phyloP scores from a whole-genome alignment of 2,113 vertebrate species.

The Danio rerio region DNA sequence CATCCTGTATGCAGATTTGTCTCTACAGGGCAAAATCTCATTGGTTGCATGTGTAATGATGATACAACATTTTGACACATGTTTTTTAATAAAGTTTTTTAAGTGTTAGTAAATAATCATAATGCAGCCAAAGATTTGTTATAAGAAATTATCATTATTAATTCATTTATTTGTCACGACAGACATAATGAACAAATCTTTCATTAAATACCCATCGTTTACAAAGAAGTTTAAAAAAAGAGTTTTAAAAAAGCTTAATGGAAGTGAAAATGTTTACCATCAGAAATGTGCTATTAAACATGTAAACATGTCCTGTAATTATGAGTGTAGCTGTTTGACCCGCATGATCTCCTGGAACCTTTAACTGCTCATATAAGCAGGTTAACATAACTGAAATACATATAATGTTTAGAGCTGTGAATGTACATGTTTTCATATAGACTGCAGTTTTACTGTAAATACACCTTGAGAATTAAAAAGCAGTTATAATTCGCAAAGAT shows the following conservation, averaged over 20 bases:
- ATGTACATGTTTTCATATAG: too few relatives aligned
- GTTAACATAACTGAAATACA: neutral
- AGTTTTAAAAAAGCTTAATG: neutral
- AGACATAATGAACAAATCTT: neutral
- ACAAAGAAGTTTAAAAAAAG: neutral
- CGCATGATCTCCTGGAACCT: neutral
- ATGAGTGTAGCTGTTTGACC: neutral
- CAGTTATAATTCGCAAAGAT: neutral
- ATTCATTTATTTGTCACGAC: neutral
- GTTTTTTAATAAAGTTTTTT: too few relatives aligned
- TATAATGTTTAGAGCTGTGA: neutral
- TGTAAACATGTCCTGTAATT: neutral
- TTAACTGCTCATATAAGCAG: neutral
- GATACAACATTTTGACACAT: neutral
- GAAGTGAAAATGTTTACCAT: neutral
- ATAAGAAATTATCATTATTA: neutral
- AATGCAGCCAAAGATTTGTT: neutral
- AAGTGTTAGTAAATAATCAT: neutral
- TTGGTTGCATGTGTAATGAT: conserved; percentile 24
- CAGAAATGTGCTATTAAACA: neutral
- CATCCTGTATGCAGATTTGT: conserved; percentile 20
- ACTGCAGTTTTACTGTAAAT: too few relatives aligned
- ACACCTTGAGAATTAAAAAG: too few relatives aligned
- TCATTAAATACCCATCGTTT: neutral
- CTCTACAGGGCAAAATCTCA: conserved; percentile 12